Evolutionary conservation across 2,888 invertebrate genomes (phyloP).

Genomic region (Cheilosia urbana): DNA sequence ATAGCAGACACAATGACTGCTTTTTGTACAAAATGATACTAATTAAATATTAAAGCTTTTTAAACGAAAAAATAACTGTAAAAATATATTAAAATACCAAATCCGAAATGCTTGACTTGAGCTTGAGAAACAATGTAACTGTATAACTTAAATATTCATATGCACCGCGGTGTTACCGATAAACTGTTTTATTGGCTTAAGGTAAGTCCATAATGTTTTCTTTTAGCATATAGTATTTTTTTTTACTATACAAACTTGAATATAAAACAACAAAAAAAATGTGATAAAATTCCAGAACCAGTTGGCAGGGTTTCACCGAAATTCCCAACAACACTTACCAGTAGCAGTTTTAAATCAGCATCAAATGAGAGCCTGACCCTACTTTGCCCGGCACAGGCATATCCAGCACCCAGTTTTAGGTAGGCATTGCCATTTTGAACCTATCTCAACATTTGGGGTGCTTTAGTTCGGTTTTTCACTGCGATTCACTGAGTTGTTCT

Average conservation of each 20-base stretch:
- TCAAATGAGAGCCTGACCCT: constrained; percentile 86
- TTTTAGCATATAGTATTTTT: constrained; percentile 28
- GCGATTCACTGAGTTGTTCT: constrained; percentile 1
- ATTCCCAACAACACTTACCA: constrained; percentile 86
- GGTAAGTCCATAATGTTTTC: constrained; percentile 58
- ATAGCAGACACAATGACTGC: constrained; percentile 72
- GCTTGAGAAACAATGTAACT: constrained; percentile 78
- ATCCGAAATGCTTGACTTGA: constrained; percentile 81
- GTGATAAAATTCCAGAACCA: constrained; percentile 85
- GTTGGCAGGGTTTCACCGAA: constrained; percentile 91
- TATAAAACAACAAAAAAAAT: constrained; percentile 12
- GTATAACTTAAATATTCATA: constrained; percentile 60
- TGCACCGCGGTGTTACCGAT: constrained; percentile 47
- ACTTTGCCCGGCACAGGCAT: constrained; percentile 88
- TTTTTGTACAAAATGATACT: constrained; percentile 48
- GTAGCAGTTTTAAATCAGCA: constrained; percentile 87
- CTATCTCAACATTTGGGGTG: constrained; percentile 75
- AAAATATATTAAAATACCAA: constrained; percentile 35
- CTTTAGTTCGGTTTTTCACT: not conserved
- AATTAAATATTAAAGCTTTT: constrained; percentile 54
- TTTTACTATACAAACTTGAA: constrained; percentile 18
- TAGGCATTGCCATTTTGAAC: constrained; percentile 74
- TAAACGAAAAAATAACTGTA: constrained; percentile 23
- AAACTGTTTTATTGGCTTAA: constrained; percentile 50
- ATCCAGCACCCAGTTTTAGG: constrained; percentile 88